A percentile compares a stretch with the other conserved stretches of the same genome.
Evolutionary conservation across 2,113 vertebrate genomes (phyloP).

Genomic region (Silurus asotus): DNA sequence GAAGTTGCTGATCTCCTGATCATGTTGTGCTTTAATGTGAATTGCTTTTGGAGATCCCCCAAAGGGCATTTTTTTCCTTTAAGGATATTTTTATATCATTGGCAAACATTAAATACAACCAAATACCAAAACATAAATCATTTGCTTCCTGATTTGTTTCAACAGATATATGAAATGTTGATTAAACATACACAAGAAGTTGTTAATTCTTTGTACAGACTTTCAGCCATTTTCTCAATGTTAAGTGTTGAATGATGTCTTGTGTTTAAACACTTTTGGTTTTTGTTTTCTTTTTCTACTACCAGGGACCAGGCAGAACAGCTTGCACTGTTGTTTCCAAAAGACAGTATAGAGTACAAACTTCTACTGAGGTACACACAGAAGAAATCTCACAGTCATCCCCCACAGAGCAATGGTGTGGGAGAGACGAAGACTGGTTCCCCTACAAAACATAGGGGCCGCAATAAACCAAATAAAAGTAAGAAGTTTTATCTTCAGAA

Average conservation of each 20-base stretch:
- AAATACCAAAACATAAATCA: not conserved
- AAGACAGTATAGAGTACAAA: constrained; percentile 58
- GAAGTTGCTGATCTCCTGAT: not conserved
- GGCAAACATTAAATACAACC: too few relatives aligned
- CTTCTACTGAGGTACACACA: constrained; percentile 63
- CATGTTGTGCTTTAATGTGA: too few relatives aligned
- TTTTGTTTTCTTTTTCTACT: not conserved
- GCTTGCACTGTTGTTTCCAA: not conserved
- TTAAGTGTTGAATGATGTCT: not conserved
- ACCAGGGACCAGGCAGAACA: constrained; percentile 34
- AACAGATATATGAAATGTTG: not conserved
- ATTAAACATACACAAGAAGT: not conserved
- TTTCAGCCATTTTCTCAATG: not conserved
- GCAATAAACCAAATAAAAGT: not conserved
- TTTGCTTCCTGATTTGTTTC: not conserved
- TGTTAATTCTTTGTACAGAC: not conserved
- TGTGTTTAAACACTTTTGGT: not conserved
- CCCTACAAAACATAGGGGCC: not conserved
- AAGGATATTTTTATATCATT: not conserved
- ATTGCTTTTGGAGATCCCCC: too few relatives aligned
- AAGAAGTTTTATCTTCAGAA: not conserved
- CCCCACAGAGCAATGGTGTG: not conserved
- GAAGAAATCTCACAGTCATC: constrained; percentile 37
- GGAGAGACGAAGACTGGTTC: not conserved
- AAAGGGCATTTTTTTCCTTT: too few relatives aligned